Percentiles rank a stretch among this genome's conserved stretches.
phyloP scores from a whole-genome alignment of 2,113 vertebrate species.

The Paramormyrops kingsleyae region DNA sequence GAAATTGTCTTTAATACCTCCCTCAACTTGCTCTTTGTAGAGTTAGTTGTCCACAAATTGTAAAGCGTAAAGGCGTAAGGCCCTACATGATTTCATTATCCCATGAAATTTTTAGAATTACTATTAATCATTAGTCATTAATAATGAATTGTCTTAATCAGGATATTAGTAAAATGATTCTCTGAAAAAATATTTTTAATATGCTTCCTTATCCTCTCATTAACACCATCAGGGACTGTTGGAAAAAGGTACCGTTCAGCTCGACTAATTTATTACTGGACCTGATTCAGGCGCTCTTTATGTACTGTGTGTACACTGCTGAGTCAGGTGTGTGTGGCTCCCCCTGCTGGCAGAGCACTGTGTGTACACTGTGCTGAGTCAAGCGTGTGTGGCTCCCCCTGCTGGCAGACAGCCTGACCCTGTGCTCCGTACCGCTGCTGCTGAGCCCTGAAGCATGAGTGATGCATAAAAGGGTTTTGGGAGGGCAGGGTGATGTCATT shows the following conservation, averaged over 20 bases:
- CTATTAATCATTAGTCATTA: background rate
- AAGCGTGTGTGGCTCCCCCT: background rate
- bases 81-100: background rate
- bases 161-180: background rate
- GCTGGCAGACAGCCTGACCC: background rate
- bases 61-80: too few species aligned
- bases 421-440: background rate
- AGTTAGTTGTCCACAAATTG: too few species aligned
- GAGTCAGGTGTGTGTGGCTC: background rate
- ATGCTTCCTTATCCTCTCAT: background rate
- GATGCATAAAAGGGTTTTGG: background rate
- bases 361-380: background rate
- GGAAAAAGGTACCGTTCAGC: background rate
- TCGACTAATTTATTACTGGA: background rate
- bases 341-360: background rate
- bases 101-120: background rate
- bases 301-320: background rate
- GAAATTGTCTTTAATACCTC: too few species aligned
- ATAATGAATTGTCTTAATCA: background rate
- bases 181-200: background rate
- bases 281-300: background rate
- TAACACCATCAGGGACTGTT: background rate
- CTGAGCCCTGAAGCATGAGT: background rate
- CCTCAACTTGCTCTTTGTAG: too few species aligned
- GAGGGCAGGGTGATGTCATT: background rate